Evolutionary conservation across 2,113 vertebrate species (phyloP).

Genomic region (Sorex araneus): DNA sequence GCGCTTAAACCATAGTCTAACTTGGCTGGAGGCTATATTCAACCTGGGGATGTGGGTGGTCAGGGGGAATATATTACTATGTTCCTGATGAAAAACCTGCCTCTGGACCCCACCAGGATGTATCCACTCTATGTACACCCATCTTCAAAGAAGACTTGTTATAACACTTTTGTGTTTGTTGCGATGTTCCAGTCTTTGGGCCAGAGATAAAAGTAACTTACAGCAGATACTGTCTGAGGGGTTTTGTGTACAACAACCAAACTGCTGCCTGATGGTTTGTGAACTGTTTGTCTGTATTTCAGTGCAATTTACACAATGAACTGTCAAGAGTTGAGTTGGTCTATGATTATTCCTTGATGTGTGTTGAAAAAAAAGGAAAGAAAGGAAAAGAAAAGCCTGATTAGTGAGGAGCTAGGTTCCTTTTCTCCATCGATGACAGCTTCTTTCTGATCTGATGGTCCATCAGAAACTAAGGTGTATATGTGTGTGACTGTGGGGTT

Average conservation of each 20-base stretch:
- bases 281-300: conserved; percentile 76
- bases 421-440: conserved; percentile 69
- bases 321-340: conserved; percentile 78
- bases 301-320: conserved; percentile 80
- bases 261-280: conserved; percentile 48
- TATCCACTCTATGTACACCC: neutral
- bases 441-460: conserved; percentile 80
- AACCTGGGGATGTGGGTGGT: neutral
- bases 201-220: neutral
- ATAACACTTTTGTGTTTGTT: conserved; percentile 11
- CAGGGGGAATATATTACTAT: neutral
- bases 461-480: conserved; percentile 72
- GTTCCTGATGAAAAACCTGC: neutral
- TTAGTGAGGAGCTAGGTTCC: conserved; percentile 83
- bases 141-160: neutral
- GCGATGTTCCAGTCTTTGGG: conserved; percentile 34
- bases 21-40: neutral
- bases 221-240: conserved; percentile 18
- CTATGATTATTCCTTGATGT: conserved; percentile 79
- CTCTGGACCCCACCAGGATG: neutral
- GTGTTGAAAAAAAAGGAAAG: conserved; percentile 16
- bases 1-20: neutral
- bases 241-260: conserved; percentile 29
- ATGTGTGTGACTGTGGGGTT: conserved; percentile 71
- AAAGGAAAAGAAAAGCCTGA: conserved; percentile 68